Percentiles rank a stretch among this genome's conserved stretches.
Conservation (phyloP, 2,888 invertebrate species). For the Epinotia nisella region DNA sequence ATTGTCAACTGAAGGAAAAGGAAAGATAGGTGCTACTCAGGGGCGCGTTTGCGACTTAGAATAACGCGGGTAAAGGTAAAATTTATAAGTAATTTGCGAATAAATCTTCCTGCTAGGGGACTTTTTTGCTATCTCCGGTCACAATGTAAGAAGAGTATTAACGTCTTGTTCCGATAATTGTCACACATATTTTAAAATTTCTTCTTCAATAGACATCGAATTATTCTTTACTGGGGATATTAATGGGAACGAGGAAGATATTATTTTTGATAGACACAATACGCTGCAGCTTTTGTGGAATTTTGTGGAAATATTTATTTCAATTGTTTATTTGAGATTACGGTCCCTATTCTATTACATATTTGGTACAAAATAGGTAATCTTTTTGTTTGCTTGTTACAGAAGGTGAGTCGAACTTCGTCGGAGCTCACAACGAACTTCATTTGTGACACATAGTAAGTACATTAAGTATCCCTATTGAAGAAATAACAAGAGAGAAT, state of each 20-base stretch:
- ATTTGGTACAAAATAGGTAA: conserved; percentile 47
- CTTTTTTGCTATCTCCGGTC: conserved; percentile 68
- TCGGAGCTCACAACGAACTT: conserved; percentile 28
- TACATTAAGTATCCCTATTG: conserved; percentile 16
- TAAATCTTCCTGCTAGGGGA: conserved; percentile 80
- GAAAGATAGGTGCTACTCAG: conserved; percentile 12
- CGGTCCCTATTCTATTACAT: conserved; percentile 7
- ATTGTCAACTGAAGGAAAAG: conserved; percentile 8
- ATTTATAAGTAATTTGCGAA: conserved; percentile 84
- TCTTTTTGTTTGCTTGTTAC: conserved; percentile 72
- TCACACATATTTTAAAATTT: conserved; percentile 83
- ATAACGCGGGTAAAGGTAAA: conserved; percentile 59
- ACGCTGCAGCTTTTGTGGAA: conserved; percentile 22
- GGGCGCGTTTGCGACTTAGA: conserved; percentile 13
- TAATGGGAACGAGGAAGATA: conserved; percentile 58
- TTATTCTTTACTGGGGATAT: conserved; percentile 51
- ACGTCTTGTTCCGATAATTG: conserved; percentile 84
- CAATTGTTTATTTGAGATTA: conserved; percentile 34
- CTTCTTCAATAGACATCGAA: conserved; percentile 60
- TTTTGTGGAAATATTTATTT: conserved; percentile 27
- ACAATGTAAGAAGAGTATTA: conserved; percentile 82
- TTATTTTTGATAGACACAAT: conserved; percentile 57
- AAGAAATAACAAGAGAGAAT: neutral
- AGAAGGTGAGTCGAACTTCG: conserved; percentile 75
- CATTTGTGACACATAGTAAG: neutral